A percentile compares a stretch with the other conserved stretches of the same genome.
phyloP scores from a whole-genome alignment of 2,113 vertebrate species.

The Pseudopodoces humilis region DNA sequence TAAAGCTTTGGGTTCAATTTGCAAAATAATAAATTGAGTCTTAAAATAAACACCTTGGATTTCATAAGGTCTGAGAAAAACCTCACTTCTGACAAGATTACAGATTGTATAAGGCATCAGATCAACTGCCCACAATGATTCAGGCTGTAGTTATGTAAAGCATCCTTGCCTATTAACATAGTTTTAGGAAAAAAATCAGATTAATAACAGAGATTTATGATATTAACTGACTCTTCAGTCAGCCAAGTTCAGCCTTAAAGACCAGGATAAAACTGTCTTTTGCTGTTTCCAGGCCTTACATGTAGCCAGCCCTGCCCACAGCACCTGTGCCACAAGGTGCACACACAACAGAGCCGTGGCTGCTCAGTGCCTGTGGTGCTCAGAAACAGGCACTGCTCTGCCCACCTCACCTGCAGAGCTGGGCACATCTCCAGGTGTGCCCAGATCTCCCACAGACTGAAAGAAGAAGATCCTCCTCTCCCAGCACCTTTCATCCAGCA shows the following conservation, averaged over 20 bases:
- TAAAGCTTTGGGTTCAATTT: background rate
- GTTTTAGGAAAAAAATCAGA: background rate
- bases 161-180: background rate
- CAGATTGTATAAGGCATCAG: background rate
- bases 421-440: fast-evolving
- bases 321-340: background rate
- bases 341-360: background rate
- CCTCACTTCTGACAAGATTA: background rate
- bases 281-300: background rate
- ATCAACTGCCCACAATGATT: background rate
- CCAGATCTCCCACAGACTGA: background rate
- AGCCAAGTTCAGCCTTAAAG: background rate
- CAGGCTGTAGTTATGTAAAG: conserved; percentile 4
- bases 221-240: background rate
- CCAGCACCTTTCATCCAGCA: background rate
- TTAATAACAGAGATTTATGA: background rate
- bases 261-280: background rate
- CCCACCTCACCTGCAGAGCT: background rate
- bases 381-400: background rate
- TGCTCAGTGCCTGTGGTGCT: background rate
- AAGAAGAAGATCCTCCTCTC: background rate
- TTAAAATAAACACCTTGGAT: background rate
- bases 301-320: background rate
- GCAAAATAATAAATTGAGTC: background rate
- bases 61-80: background rate